Base-by-base conservation (phyloP, 2,797 vertebrate genomes). In the Enteromius viviparus region DNA sequence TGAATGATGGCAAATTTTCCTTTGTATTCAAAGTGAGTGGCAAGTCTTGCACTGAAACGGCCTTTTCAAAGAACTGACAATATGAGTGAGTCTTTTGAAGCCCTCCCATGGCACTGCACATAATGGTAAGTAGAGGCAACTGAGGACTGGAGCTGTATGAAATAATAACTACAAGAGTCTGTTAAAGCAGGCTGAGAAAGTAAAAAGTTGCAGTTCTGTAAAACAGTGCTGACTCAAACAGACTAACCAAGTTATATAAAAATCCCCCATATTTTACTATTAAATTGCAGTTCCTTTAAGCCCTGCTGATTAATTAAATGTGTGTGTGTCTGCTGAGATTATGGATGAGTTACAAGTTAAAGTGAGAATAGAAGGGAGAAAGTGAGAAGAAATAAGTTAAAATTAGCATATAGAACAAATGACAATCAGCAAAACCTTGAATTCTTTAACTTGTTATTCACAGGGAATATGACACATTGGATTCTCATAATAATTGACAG, bases 61-160 rank as follows among this genome's bases (percentile, higher is more conserved):
- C 23, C 58, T 75, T 85, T 84, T 85, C 60, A 81, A 76, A 65
- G 75, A 69, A 49, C 37, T 84, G 72, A 74, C 74, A 77, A 76
- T 79, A 69, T 88, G 65, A 81, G 53, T 62, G 53, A 81, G 60
- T 42, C 74, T 58, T 78, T 76, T 74, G 45, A 81, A 83, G 37
- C 78, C 74, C 78, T 85, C 83, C 82, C 64, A 78, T 79, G 78
- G 60, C 77, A 70, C 60, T 65, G 78, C 80, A 80, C 72, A 71
- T 78, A 85, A 77, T 74, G 47, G 60, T 68, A 71, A 76, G 72
- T 49, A 80, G 55, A 80, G 34, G 47, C 49, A 75, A 76, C 53
- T 49, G 37, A 74, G 62, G 60, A 76, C 62, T 60, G 71, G 23
- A 83, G 47, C 34, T 40, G 29, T 60, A 77, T 47, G 64, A 79